These are phyloP conservation scores for Philereme transversata DNA, from an alignment of 2,888 invertebrate species.

Conservation along the genomic window DNA sequence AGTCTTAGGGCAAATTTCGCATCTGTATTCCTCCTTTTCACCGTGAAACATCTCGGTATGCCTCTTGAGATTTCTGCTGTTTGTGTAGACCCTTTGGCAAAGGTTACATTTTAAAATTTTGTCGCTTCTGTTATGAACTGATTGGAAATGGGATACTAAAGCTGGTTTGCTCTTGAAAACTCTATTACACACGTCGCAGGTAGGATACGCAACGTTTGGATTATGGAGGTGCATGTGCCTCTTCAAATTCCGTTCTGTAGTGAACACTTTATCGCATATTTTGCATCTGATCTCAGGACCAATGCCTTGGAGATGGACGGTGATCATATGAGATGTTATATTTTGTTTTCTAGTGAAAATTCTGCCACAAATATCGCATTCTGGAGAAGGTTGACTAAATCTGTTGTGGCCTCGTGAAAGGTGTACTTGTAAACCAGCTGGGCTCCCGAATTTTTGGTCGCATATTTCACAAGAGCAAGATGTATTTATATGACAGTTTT, in stretches of 20 bases:
- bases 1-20: constrained; percentile 64
- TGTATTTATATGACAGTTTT: constrained; percentile 63
- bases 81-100: constrained; percentile 63
- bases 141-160: constrained; percentile 59
- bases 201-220: constrained; percentile 55
- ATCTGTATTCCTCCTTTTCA: constrained; percentile 55
- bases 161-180: constrained; percentile 61
- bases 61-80: constrained; percentile 60
- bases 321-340: constrained; percentile 69
- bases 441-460: constrained; percentile 58
- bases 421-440: constrained; percentile 59
- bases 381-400: constrained; percentile 57
- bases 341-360: constrained; percentile 71
- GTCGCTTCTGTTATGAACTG: constrained; percentile 44
- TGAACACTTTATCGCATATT: constrained; percentile 60
- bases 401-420: constrained; percentile 63
- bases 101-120: constrained; percentile 54
- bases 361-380: constrained; percentile 69
- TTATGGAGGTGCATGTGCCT: constrained; percentile 65
- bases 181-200: constrained; percentile 62
- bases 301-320: constrained; percentile 59
- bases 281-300: constrained; percentile 54
- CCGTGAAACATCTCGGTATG: constrained; percentile 67
- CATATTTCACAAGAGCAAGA: constrained; percentile 63
- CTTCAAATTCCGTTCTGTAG: constrained; percentile 62